phyloP scores from a whole-genome alignment of 2,888 invertebrate species.

The Polia nebulosa region DNA sequence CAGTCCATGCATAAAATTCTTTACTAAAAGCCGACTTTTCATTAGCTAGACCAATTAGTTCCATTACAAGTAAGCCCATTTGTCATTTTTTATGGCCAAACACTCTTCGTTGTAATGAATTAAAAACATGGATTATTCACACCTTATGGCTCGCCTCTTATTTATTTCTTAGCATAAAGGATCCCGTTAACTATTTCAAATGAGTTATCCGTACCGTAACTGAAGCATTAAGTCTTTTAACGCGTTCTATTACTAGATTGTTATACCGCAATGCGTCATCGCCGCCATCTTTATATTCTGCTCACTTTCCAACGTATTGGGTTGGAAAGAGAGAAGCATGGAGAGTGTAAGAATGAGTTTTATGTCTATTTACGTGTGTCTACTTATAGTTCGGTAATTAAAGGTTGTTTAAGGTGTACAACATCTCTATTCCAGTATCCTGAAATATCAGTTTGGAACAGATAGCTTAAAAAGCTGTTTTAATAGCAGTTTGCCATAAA shows the following conservation, averaged over 20 bases:
- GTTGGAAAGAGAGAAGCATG: constrained; percentile 64
- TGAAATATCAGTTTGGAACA: background rate
- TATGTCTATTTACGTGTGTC: constrained; percentile 78
- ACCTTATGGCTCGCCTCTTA: constrained; percentile 45
- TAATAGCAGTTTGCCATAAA: constrained; percentile 12
- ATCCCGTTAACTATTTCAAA: constrained; percentile 63
- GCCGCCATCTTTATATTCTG: constrained; percentile 69
- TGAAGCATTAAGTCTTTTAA: constrained; percentile 69
- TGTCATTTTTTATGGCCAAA: constrained; percentile 49
- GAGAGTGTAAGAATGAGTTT: constrained; percentile 72
- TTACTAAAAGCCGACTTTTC: constrained; percentile 34
- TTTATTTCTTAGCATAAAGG: constrained; percentile 55
- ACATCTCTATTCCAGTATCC: constrained; percentile 18
- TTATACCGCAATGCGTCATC: constrained; percentile 70
- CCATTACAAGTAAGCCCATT: constrained; percentile 27
- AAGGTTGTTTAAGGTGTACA: constrained; percentile 60
- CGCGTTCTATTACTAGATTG: constrained; percentile 76
- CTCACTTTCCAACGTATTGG: constrained; percentile 70
- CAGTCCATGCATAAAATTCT: constrained; percentile 27
- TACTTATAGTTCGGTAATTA: constrained; percentile 69
- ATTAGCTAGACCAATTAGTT: constrained; percentile 28
- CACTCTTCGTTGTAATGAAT: constrained; percentile 48
- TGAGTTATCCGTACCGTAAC: constrained; percentile 66
- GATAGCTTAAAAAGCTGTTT: background rate
- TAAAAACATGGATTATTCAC: constrained; percentile 54